A percentile compares a stretch with the other conserved stretches of the same genome.
Conservation (phyloP, 1,140 invertebrate genomes). For the Drosophila burlai region DNA sequence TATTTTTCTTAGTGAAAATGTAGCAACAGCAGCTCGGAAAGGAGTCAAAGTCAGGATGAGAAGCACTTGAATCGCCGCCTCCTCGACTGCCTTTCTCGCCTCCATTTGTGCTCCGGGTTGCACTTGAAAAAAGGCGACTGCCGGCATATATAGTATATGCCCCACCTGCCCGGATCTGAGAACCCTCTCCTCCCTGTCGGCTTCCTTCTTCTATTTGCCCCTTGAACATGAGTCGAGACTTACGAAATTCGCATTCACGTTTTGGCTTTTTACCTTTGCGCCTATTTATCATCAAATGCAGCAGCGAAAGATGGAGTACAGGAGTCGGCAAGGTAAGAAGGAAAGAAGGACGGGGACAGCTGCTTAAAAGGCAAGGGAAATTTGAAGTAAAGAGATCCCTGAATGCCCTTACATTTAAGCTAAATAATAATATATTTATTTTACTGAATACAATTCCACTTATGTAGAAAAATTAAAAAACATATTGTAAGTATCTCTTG, state of each 20-base stretch:
- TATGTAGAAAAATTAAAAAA: too few species aligned
- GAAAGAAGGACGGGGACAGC: slow-evolving; percentile 40
- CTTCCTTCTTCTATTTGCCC: slow-evolving; percentile 49
- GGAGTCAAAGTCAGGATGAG: slow-evolving; percentile 46
- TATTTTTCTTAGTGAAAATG: slow-evolving; percentile 7
- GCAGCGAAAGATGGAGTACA: slow-evolving; percentile 37
- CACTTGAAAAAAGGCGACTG: slow-evolving; percentile 52
- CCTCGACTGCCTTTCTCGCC: slow-evolving; percentile 53
- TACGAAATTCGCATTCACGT: slow-evolving; percentile 80
- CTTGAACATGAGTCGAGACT: slow-evolving; percentile 55
- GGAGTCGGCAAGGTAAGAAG: slow-evolving; percentile 6
- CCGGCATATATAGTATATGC: slow-evolving; percentile 20
- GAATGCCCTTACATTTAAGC: slow-evolving; percentile 23
- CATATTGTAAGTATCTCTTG: neutral
- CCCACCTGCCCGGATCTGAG: slow-evolving; percentile 4
- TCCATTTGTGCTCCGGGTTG: slow-evolving; percentile 34
- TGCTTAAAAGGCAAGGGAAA: slow-evolving; percentile 57
- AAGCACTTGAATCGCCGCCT: slow-evolving; percentile 52
- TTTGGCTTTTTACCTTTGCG: slow-evolving; percentile 83
- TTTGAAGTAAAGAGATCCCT: neutral
- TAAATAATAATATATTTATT: neutral
- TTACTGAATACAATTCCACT: neutral
- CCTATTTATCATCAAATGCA: slow-evolving; percentile 82
- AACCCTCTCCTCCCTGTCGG: slow-evolving; percentile 5
- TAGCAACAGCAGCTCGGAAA: slow-evolving; percentile 24